Conservation (phyloP, 2,113 vertebrate species). For the Psittacus erithacus region DNA sequence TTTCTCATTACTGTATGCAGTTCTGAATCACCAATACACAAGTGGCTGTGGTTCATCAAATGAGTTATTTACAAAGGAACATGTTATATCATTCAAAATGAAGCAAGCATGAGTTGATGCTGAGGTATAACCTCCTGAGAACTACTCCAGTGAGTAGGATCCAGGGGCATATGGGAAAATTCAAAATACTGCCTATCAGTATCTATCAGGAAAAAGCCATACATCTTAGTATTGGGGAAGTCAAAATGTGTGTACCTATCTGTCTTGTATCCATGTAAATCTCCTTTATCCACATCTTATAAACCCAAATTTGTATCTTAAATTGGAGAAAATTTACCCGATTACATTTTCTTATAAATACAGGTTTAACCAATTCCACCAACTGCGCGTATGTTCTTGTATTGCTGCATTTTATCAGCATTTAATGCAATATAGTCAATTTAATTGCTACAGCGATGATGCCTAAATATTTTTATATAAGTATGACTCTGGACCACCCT, state of each 20-base stretch:
- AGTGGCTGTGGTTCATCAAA: background rate
- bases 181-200: background rate
- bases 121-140: background rate
- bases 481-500: background rate
- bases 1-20: background rate
- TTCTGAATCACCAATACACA: background rate
- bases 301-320: background rate
- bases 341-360: background rate
- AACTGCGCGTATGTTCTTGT: background rate
- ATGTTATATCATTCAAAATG: background rate
- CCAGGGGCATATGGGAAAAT: background rate
- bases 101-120: background rate
- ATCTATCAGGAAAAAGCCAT: background rate
- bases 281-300: background rate
- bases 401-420: background rate
- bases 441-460: background rate
- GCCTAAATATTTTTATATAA: background rate
- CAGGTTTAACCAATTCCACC: background rate
- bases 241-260: no score
- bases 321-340: background rate
- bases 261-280: background rate
- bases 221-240: background rate
- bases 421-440: background rate
- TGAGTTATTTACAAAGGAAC: background rate
- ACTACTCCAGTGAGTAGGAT: background rate